Conservation (phyloP, 1,140 invertebrate species). For the Ditylenchus dipsaci region DNA sequence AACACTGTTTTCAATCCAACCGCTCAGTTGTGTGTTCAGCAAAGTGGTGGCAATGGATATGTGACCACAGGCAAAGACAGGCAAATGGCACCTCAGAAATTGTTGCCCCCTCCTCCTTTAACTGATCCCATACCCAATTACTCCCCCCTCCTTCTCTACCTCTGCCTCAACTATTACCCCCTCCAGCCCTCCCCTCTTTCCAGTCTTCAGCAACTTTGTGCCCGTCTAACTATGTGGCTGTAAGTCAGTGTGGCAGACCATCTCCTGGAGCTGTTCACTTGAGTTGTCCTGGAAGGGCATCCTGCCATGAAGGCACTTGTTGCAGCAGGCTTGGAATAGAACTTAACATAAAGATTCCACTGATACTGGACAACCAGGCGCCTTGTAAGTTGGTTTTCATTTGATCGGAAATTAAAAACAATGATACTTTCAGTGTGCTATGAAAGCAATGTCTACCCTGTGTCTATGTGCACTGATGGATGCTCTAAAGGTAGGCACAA, state of each 20-base stretch:
- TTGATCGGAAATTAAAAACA: not conserved
- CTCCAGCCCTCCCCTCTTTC: not conserved
- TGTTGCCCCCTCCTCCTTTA: not conserved
- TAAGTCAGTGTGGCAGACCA: not conserved
- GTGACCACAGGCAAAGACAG: not conserved
- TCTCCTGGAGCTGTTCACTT: conserved; percentile 20
- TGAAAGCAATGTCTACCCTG: not conserved
- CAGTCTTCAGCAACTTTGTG: not conserved
- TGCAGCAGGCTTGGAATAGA: conserved; percentile 17
- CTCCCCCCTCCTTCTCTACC: not conserved
- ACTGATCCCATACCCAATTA: not conserved
- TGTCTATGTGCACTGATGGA: not conserved
- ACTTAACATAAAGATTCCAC: conserved; percentile 10
- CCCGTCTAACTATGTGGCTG: conserved; percentile 1
- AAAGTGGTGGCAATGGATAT: not conserved
- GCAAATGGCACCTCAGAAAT: not conserved
- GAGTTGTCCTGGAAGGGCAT: conserved; percentile 32
- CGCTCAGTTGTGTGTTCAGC: conserved; percentile 34
- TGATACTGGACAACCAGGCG: conserved; percentile 6
- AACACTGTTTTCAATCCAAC: conserved; percentile 37
- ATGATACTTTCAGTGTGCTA: conserved; percentile 15
- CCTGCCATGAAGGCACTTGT: conserved; percentile 41
- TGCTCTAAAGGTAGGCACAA: not conserved
- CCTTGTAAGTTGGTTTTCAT: conserved; percentile 24
- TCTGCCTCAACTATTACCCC: not conserved